Conservation (phyloP, 2,888 invertebrate genomes). For the Aproaerema taeniolella region DNA sequence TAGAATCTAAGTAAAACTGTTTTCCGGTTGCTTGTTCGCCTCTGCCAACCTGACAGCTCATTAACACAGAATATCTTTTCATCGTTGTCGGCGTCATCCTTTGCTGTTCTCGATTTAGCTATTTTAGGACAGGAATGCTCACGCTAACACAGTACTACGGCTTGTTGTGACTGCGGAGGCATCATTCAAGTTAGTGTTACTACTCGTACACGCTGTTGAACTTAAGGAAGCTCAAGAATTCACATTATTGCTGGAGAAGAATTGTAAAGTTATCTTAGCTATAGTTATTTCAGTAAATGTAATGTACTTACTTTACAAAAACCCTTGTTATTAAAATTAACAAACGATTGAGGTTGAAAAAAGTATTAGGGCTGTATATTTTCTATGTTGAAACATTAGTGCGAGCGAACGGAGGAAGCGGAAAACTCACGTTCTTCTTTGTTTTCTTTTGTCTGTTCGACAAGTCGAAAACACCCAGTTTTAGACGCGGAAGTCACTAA, state of each 20-base stretch:
- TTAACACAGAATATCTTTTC: constrained; percentile 22
- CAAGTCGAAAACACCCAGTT: constrained; percentile 33
- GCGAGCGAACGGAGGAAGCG: constrained; percentile 19
- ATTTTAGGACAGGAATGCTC: constrained; percentile 32
- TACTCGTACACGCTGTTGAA: too few species aligned
- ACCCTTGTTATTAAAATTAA: too few species aligned
- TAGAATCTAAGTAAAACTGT: too few species aligned
- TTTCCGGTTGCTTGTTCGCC: too few species aligned
- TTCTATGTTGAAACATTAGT: too few species aligned
- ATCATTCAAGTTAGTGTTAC: not conserved
- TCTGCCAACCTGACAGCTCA: constrained; percentile 24
- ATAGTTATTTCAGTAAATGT: too few species aligned
- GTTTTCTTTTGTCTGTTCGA: constrained; percentile 37
- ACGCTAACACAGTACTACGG: constrained; percentile 1
- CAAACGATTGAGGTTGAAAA: too few species aligned
- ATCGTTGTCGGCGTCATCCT: constrained; percentile 18
- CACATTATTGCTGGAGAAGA: too few species aligned
- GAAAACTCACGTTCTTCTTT: constrained; percentile 29
- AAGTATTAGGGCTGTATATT: too few species aligned
- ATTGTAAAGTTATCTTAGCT: too few species aligned
- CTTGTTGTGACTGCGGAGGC: not conserved
- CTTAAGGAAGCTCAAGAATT: too few species aligned
- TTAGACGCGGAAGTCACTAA: constrained; percentile 49
- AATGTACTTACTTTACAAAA: too few species aligned
- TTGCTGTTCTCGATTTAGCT: constrained; percentile 19